Percentiles rank a stretch among this genome's conserved stretches.
Conservation (phyloP, 2,113 vertebrate species). For the Percina caprodes region DNA sequence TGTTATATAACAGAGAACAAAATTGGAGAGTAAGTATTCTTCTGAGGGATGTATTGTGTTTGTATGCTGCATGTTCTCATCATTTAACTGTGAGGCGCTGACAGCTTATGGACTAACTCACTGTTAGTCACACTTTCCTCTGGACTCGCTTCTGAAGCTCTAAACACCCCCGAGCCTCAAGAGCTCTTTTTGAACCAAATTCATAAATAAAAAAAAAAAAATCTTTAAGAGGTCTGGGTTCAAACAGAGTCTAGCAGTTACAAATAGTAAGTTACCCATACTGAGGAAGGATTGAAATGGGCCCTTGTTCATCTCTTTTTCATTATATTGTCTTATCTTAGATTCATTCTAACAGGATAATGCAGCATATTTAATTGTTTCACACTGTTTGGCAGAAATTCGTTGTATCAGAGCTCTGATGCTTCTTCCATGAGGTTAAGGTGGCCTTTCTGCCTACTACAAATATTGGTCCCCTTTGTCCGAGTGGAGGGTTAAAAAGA, state of each 20-base stretch:
- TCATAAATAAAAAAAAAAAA: background rate
- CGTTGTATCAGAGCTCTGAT: slow-evolving; percentile 35
- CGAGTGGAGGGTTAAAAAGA: slow-evolving; percentile 34
- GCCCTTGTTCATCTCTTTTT: slow-evolving; percentile 8
- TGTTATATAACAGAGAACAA: background rate
- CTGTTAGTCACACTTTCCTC: background rate
- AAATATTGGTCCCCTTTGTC: slow-evolving; percentile 59
- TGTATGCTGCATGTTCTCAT: background rate
- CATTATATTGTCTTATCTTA: slow-evolving; percentile 11
- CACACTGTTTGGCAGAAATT: slow-evolving; percentile 19
- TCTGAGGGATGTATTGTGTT: background rate
- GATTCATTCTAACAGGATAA: slow-evolving; percentile 27
- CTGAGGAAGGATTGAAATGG: background rate
- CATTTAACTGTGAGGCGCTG: background rate
- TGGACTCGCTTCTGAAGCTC: background rate
- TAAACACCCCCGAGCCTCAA: background rate
- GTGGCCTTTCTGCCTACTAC: slow-evolving; percentile 51
- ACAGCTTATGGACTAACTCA: background rate
- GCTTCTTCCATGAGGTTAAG: slow-evolving; percentile 43
- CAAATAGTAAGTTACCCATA: background rate
- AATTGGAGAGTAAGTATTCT: background rate
- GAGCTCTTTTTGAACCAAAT: background rate
- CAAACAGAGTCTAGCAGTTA: slow-evolving; percentile 4
- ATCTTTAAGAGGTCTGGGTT: background rate
- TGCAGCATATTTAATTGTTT: background rate